Conservation (phyloP, 2,888 invertebrate species). For the Synanthedon myopaeformis region DNA sequence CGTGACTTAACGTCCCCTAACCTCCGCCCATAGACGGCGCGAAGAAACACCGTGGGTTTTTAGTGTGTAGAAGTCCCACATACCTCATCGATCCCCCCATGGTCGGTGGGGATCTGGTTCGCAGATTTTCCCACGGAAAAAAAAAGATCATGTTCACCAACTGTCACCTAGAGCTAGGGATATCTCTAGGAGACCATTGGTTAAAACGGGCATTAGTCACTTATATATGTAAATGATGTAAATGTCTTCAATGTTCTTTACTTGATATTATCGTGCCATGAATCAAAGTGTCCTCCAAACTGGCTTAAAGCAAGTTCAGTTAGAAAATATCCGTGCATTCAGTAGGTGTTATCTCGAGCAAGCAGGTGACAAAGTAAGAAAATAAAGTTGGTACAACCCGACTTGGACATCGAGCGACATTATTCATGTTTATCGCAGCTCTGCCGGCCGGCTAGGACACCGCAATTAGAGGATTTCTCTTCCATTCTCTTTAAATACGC, state of each 20-base stretch:
- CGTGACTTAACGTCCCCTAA: no score
- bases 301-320: neutral
- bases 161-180: no score
- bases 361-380: constrained; percentile 59
- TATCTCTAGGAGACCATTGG: no score
- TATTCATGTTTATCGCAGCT: constrained; percentile 62
- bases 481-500: constrained; percentile 28
- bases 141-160: no score
- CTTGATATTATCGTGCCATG: neutral
- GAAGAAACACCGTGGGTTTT: no score
- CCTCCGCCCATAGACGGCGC: no score
- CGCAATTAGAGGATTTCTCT: constrained; percentile 57
- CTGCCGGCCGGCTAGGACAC: constrained; percentile 29
- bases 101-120: no score
- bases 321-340: constrained; percentile 1
- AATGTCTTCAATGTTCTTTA: neutral
- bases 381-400: constrained; percentile 40
- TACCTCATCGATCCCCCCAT: no score
- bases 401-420: constrained; percentile 56
- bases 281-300: neutral
- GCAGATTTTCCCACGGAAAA: no score
- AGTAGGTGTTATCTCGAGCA: constrained; percentile 37
- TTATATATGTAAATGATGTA: neutral
- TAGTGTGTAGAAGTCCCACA: no score
- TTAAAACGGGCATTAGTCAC: no score